Evolutionary conservation across 2,797 vertebrate genomes (phyloP).

Genomic region (Typhlichthys eigenmanni): DNA sequence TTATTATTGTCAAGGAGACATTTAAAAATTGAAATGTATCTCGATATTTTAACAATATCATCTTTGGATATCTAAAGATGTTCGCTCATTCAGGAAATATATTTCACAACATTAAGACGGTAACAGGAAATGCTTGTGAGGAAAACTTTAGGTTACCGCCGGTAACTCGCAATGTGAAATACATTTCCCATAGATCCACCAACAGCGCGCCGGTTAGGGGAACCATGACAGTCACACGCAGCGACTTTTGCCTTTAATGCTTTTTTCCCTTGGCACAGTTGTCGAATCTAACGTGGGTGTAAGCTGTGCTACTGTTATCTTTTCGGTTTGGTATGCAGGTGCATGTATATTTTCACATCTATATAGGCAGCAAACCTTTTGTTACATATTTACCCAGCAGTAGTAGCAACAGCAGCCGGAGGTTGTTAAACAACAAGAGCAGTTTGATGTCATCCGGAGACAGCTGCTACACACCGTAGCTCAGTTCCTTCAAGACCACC

Average conservation of each 20-base stretch:
- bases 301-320: not conserved
- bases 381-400: not conserved
- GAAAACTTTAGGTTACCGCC: no score
- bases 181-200: conserved; percentile 68
- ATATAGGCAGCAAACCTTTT: not conserved
- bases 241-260: conserved; percentile 31
- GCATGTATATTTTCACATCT: not conserved
- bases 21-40: no score
- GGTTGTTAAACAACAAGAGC: conserved; percentile 41
- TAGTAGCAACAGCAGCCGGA: conserved; percentile 11
- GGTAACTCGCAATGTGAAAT: conserved; percentile 13
- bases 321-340: no score
- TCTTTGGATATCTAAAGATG: no score
- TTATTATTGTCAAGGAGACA: no score
- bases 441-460: conserved; percentile 32
- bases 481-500: no score
- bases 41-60: no score
- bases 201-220: conserved; percentile 26
- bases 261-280: not conserved
- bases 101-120: no score
- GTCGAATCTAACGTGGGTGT: not conserved
- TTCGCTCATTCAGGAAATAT: no score
- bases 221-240: conserved; percentile 56
- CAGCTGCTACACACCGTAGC: conserved; percentile 18
- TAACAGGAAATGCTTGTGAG: no score